Conservation (phyloP, 2,888 invertebrate species). For the Platerodrilus igneus region DNA sequence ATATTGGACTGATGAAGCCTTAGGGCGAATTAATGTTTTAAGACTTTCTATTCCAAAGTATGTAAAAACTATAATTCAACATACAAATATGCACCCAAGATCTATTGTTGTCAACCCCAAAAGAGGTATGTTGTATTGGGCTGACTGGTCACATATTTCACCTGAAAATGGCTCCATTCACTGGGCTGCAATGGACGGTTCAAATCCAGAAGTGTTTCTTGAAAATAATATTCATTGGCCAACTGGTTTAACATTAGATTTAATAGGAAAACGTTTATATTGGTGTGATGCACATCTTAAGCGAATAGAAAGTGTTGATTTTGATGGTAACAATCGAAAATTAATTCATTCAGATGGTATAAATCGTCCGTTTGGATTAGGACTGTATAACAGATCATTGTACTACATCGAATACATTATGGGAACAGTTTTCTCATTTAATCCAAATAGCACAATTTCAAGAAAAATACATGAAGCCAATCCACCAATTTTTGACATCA, state of each 20-base stretch:
- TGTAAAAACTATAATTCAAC: constrained; percentile 55
- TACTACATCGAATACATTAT: constrained; percentile 69
- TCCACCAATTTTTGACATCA: constrained; percentile 63
- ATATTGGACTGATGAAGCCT: constrained; percentile 77
- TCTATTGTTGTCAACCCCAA: constrained; percentile 62
- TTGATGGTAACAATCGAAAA: constrained; percentile 53
- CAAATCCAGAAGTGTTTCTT: constrained; percentile 54
- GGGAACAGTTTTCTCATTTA: constrained; percentile 55
- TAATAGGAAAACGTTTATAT: constrained; percentile 54
- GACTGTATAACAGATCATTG: constrained; percentile 58
- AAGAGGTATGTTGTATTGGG: constrained; percentile 72
- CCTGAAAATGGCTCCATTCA: constrained; percentile 58
- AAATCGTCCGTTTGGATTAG: constrained; percentile 61
- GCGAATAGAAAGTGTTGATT: constrained; percentile 61
- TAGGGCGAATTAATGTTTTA: constrained; percentile 65
- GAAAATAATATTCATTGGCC: constrained; percentile 63
- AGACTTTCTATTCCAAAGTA: constrained; percentile 56
- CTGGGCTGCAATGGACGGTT: constrained; percentile 71
- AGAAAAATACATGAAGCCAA: constrained; percentile 55
- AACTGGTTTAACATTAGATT: constrained; percentile 67
- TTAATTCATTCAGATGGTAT: constrained; percentile 51
- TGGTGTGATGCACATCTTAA: constrained; percentile 71
- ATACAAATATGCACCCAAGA: constrained; percentile 54
- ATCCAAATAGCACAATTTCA: constrained; percentile 46
- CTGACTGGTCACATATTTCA: constrained; percentile 59